Base-by-base conservation (phyloP, 2,797 vertebrate genomes). In the Cyprinodon diabolis region DNA sequence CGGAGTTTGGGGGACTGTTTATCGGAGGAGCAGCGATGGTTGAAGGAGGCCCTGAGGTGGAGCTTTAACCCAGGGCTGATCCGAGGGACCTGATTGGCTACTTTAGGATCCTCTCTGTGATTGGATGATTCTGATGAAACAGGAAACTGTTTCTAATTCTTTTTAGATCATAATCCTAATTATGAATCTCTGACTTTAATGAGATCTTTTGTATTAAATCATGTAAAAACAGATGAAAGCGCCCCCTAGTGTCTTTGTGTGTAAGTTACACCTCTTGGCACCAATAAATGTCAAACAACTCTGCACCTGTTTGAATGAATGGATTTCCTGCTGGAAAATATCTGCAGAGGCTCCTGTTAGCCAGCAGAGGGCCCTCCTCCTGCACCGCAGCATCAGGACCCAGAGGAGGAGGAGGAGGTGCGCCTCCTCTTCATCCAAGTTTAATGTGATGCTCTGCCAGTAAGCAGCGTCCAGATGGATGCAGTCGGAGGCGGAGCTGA, bases 1-100 rank as follows among this genome's bases (percentile, higher is more conserved):
- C 86, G 80, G 96, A 96, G 85, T 84, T 96, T 68, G 95, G 91
- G 84, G 91, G 91, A 68, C 89, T 97, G 17, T 97, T 95, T 79
- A 89, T 96, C 49, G 92, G 94, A 68, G 71, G 75, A 75, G 54
- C 82, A 17, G 21, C 43, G 4, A 30, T 0, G 25, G 43, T 35
- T 62, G 37, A 5, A 11, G 52, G 43, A 19, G 40, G n/a, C 15
- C 14, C 30, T 35, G 19, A 79, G 56, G 37, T 49, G 54, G 76
- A 81, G 13, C 43, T 68, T 25, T 67, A 25, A 69, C 5, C 6
- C 15, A 21, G n/a, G 30, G 52, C 10, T 2, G n/a, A 49, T 23
- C 5, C 5, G 35, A 62, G 19, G 37, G 37, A n/a, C 7, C 3
- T n/a, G n/a, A 12, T 30, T 30, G 30, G 30, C 30, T 30, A 30